A percentile compares a stretch with the other conserved stretches of the same genome.
phyloP scores from a whole-genome alignment of 2,888 invertebrate genomes.

The Protonemura montana region DNA sequence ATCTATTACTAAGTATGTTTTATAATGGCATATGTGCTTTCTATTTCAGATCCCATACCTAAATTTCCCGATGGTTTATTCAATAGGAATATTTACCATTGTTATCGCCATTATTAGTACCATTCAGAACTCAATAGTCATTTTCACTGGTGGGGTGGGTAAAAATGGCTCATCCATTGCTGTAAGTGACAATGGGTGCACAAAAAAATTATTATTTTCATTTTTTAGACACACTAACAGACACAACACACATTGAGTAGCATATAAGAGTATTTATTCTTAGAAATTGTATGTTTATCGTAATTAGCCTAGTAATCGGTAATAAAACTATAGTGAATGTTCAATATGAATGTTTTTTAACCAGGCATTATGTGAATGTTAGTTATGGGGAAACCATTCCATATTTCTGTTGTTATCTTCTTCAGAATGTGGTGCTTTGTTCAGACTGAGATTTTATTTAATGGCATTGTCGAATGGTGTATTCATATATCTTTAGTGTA shows the following conservation, averaged over 20 bases:
- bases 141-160: constrained; percentile 68
- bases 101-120: constrained; percentile 75
- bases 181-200: constrained; percentile 70
- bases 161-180: constrained; percentile 99
- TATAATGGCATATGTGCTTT: constrained; percentile 1
- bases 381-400: background rate
- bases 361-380: constrained; percentile 18
- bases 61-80: constrained; percentile 67
- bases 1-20: background rate
- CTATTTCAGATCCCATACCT: constrained; percentile 46
- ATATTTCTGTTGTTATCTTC: constrained; percentile 17
- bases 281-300: constrained; percentile 10
- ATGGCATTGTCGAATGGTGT: background rate
- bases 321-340: constrained; percentile 27
- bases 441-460: background rate
- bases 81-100: constrained; percentile 78
- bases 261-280: constrained; percentile 1
- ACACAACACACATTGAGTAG: constrained; percentile 30
- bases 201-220: background rate
- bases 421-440: constrained; percentile 12
- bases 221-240: constrained; percentile 19
- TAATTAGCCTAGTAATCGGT: background rate
- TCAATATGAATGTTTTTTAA: constrained; percentile 34
- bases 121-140: constrained; percentile 73
- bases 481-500: background rate